Percentiles rank a stretch among this genome's conserved stretches.
Conservation (phyloP, 2,797 vertebrate genomes). For the Enteromius paludinosus region DNA sequence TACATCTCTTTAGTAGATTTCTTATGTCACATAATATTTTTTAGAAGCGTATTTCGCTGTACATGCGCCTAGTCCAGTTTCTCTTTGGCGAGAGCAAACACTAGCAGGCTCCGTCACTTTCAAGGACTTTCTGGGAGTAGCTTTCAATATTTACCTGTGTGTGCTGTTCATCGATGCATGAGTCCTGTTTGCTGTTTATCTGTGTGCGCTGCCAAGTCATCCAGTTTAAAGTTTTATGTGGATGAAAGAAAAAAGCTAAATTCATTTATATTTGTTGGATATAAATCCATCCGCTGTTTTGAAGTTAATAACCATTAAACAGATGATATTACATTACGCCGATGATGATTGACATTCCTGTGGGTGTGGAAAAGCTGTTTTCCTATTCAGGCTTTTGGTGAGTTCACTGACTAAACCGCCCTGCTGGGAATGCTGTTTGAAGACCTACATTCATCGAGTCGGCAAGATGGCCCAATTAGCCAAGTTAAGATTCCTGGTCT, state of each 20-base stretch:
- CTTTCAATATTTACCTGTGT: background rate
- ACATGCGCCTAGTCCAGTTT: background rate
- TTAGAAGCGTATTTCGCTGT: background rate
- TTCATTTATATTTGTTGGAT: too few relatives aligned
- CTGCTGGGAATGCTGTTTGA: conserved; percentile 11
- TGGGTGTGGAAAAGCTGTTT: background rate
- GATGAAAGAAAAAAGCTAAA: background rate
- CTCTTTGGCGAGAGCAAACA: conserved; percentile 15
- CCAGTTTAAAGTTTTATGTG: background rate
- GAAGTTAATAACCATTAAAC: conserved; percentile 6
- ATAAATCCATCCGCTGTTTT: too few relatives aligned
- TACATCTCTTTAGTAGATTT: background rate
- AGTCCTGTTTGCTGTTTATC: background rate
- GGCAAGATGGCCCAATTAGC: conserved; percentile 32
- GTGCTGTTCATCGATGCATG: background rate
- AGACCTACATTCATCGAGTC: conserved; percentile 1
- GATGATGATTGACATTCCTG: background rate
- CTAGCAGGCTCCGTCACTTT: conserved; percentile 18
- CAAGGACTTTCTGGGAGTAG: conserved; percentile 18
- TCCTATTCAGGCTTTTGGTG: background rate
- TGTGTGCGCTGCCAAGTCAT: background rate
- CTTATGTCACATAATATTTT: background rate
- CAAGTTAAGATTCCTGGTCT: conserved; percentile 19
- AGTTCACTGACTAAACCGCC: background rate
- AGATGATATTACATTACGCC: background rate